Conservation (phyloP, 1,140 invertebrate genomes). For the Apis cerana region DNA sequence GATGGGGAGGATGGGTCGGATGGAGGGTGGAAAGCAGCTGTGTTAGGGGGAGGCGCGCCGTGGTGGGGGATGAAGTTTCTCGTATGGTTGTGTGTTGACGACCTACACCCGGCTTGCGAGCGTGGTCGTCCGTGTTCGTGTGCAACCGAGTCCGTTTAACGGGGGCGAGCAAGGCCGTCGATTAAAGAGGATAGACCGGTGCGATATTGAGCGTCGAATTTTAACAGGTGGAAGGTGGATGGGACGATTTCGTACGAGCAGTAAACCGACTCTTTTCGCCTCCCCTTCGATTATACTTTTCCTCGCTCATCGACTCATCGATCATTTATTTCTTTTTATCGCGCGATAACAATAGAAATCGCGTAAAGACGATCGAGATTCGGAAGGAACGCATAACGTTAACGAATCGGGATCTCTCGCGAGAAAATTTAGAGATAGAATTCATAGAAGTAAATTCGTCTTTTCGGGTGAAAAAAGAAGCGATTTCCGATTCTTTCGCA, state of each 20-base stretch:
- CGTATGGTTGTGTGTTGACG: slow-evolving; percentile 52
- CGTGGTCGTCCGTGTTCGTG: slow-evolving; percentile 32
- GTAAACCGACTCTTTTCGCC: too few species aligned
- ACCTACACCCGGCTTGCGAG: slow-evolving; percentile 43
- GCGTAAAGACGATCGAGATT: too few species aligned
- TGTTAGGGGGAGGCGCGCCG: slow-evolving; percentile 35
- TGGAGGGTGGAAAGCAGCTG: slow-evolving; percentile 51
- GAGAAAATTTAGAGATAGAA: background rate
- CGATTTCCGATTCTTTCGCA: slow-evolving; percentile 46
- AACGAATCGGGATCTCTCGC: too few species aligned
- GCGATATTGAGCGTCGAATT: slow-evolving; percentile 59
- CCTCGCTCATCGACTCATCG: background rate
- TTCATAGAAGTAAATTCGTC: background rate
- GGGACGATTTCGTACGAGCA: background rate
- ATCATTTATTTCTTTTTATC: background rate
- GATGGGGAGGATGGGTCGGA: slow-evolving; percentile 46
- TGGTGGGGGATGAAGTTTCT: slow-evolving; percentile 46
- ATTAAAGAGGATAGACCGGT: slow-evolving; percentile 73
- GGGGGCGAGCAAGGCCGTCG: slow-evolving; percentile 70
- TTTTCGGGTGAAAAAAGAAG: background rate
- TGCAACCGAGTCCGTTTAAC: slow-evolving; percentile 53
- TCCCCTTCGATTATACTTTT: background rate
- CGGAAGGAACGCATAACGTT: too few species aligned
- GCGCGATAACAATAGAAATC: too few species aligned
- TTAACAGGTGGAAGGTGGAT: slow-evolving; percentile 63